A percentile compares a stretch with the other conserved stretches of the same genome.
These are phyloP conservation scores for Pangasianodon gigas DNA, from an alignment of 2,113 vertebrate genomes.

Conservation along the genomic window DNA sequence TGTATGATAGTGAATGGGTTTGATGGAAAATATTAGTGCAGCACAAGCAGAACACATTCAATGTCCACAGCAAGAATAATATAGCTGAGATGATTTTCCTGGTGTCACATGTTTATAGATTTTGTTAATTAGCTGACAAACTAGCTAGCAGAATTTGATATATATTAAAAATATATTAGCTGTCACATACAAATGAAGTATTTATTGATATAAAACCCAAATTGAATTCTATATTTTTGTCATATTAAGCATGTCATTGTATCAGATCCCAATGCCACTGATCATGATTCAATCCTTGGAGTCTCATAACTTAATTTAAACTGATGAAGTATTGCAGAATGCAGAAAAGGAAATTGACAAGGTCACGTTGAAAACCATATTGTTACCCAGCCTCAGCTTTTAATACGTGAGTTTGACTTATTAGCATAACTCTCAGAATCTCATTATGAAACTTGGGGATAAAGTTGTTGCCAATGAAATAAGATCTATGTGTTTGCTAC, in stretches of 20 bases:
- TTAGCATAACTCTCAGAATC: neutral
- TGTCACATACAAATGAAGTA: neutral
- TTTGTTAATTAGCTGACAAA: neutral
- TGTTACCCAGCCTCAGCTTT: neutral
- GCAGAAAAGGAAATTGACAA: neutral
- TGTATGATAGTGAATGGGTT: neutral
- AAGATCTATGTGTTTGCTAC: conserved; percentile 7
- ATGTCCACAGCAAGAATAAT: neutral
- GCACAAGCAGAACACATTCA: neutral
- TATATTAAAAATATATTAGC: neutral
- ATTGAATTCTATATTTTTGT: neutral
- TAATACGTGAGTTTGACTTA: neutral
- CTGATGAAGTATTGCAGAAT: neutral
- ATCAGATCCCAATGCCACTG: neutral
- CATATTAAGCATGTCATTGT: neutral
- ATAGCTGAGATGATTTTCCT: neutral
- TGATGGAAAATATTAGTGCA: neutral
- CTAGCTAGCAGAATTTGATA: neutral
- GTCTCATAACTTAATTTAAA: neutral
- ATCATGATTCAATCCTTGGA: neutral
- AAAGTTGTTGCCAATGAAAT: conserved; percentile 24
- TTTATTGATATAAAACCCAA: neutral
- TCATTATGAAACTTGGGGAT: conserved; percentile 20
- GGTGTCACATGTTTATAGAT: neutral
- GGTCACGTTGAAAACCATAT: neutral